phyloP scores from a whole-genome alignment of 1,140 invertebrate genomes.

The Chrysoperla carnea region DNA sequence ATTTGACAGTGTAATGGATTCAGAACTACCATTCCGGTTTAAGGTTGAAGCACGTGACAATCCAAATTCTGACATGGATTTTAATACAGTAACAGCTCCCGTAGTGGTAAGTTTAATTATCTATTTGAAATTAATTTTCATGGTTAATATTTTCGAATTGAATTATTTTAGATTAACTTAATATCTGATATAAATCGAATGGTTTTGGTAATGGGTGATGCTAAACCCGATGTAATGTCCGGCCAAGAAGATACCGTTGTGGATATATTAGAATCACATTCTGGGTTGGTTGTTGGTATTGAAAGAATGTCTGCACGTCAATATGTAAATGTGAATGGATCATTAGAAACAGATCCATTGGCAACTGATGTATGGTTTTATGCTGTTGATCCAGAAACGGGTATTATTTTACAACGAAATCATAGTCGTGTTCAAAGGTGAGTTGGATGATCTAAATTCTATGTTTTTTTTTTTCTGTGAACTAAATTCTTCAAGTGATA shows the following conservation, averaged over 20 bases:
- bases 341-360: constrained; percentile 48
- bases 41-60: constrained; percentile 59
- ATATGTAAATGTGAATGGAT: constrained; percentile 49
- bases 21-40: constrained; percentile 52
- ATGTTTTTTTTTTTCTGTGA: neutral
- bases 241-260: constrained; percentile 43
- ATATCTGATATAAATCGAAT: constrained; percentile 52
- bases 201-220: constrained; percentile 55
- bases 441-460: constrained; percentile 11
- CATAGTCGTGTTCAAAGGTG: constrained; percentile 49
- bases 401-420: constrained; percentile 53
- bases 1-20: constrained; percentile 42
- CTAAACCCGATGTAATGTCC: constrained; percentile 49
- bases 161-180: constrained; percentile 31
- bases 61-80: constrained; percentile 38
- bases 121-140: neutral
- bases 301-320: constrained; percentile 56
- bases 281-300: constrained; percentile 54
- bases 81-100: constrained; percentile 38
- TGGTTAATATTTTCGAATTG: neutral
- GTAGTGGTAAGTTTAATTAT: constrained; percentile 34
- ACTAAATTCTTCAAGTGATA: too few relatives aligned
- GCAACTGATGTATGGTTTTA: constrained; percentile 80
- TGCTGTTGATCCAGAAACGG: constrained; percentile 58
- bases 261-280: constrained; percentile 51